phyloP scores from a whole-genome alignment of 2,113 vertebrate genomes.

The Cyanistes caeruleus region DNA sequence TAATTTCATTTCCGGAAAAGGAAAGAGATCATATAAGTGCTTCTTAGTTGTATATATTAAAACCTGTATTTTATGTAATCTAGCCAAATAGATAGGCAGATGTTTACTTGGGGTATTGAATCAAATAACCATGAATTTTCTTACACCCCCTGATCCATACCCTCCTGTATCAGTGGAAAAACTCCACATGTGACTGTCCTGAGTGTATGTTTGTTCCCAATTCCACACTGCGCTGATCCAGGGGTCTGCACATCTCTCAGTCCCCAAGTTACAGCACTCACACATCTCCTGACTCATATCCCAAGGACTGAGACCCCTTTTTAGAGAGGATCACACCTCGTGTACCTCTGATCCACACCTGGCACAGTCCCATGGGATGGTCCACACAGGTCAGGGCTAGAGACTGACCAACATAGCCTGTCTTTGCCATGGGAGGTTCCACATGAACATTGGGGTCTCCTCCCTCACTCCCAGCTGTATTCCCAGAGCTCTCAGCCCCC shows the following conservation, averaged over 20 bases:
- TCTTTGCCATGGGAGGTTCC: neutral
- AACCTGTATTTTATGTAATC: neutral
- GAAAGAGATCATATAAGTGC: neutral
- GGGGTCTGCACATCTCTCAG: neutral
- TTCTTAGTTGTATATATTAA: neutral
- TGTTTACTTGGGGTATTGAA: neutral
- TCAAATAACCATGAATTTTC: neutral
- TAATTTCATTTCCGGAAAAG: neutral
- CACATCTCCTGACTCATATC: neutral
- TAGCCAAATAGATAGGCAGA: neutral
- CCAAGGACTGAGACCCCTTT: neutral
- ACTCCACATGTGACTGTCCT: neutral
- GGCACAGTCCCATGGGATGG: neutral
- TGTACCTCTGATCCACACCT: neutral
- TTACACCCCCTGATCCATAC: neutral
- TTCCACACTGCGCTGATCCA: neutral
- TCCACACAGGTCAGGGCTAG: neutral
- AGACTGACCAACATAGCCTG: neutral
- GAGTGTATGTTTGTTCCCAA: neutral
- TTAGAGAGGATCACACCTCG: neutral
- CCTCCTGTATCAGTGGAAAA: neutral
- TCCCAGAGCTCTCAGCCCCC: neutral
- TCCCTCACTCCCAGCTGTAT: neutral
- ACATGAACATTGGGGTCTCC: accelerated
- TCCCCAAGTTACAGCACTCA: accelerated